Evolutionary conservation across 1,140 invertebrate genomes (phyloP).

Genomic region (Pissodes strobi): DNA sequence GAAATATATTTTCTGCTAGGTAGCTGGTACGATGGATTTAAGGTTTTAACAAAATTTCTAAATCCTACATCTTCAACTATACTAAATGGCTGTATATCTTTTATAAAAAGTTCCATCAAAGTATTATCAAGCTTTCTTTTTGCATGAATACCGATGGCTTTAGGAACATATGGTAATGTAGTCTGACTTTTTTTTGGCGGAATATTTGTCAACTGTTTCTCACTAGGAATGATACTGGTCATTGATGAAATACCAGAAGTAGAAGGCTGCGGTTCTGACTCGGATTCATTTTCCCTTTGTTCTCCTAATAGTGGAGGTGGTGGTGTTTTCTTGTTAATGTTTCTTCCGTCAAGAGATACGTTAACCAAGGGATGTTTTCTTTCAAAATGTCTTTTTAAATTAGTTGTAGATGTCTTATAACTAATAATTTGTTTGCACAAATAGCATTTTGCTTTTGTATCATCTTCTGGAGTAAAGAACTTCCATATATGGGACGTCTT

Average conservation of each 20-base stretch:
- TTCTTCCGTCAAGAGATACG: neutral
- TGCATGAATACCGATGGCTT: no score
- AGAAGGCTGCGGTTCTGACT: constrained; percentile 36
- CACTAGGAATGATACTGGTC: no score
- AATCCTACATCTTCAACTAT: constrained; percentile 48
- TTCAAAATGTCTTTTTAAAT: constrained; percentile 11
- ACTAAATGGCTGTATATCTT: constrained; percentile 48
- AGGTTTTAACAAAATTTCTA: constrained; percentile 34
- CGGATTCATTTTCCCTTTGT: constrained; percentile 28
- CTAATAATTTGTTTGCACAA: neutral
- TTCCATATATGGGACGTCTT: no score
- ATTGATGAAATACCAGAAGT: no score
- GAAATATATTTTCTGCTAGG: constrained; percentile 40
- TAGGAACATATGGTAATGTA: no score
- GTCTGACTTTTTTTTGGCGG: no score
- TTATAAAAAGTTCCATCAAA: no score
- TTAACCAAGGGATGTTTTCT: constrained; percentile 10
- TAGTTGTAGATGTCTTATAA: neutral
- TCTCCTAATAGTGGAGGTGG: constrained; percentile 27
- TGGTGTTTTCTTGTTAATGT: neutral
- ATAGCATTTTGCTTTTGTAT: no score
- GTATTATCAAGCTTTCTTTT: no score
- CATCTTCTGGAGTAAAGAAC: no score
- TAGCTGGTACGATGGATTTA: constrained; percentile 46
- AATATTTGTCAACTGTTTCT: no score